Evolutionary conservation across 2,113 vertebrate genomes (phyloP), one percentile per base, ranked within the genome.

Genomic region (Prionailurus bengalensis): DNA sequence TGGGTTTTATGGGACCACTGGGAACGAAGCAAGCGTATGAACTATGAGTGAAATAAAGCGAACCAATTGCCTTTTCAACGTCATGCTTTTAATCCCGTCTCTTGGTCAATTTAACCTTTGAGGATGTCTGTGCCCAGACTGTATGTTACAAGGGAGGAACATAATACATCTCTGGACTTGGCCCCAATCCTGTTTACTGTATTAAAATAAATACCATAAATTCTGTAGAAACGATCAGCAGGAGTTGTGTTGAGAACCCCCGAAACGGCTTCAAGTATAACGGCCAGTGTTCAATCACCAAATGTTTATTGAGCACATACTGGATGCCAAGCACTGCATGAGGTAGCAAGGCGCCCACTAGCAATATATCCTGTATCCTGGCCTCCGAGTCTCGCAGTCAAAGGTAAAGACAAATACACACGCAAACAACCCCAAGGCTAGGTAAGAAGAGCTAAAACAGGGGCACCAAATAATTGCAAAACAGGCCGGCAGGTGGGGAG

Each of bases 61-160:
- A 97, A 76, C 89, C 87, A 87, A 63, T 85, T 66, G 88, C 45
- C 71, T 94, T 87, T 95, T 80, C 63, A 79, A 66, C 85, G 93
- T 78, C 96, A 65, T 84, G 63, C 29, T 95, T 98, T 97, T 96
- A 96, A 97, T 97, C 86, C 79, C 7, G 53, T 97, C 66, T 93
- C 81, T 98, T 93, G 88, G 80, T 94, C 97, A 94, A 71, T 96
- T 98, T 98, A 97, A 91, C 96, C 97, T 98, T 88, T 97, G 97
- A 98, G 97, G 92, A 68, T 65, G 4, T 1, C 91, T 90, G 42
- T 68, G 91, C 45, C 71, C 87, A 85, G 84, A 33, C 88, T 95
- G 89, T 97, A 86, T 89, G 48, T 95, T 95, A 66, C 42, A 82
- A 97, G 74, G 55, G n/a, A 19, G 91, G 92, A 79, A 45, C 15